phyloP scores from a whole-genome alignment of 2,888 invertebrate genomes.

The Sepioteuthis lessoniana region DNA sequence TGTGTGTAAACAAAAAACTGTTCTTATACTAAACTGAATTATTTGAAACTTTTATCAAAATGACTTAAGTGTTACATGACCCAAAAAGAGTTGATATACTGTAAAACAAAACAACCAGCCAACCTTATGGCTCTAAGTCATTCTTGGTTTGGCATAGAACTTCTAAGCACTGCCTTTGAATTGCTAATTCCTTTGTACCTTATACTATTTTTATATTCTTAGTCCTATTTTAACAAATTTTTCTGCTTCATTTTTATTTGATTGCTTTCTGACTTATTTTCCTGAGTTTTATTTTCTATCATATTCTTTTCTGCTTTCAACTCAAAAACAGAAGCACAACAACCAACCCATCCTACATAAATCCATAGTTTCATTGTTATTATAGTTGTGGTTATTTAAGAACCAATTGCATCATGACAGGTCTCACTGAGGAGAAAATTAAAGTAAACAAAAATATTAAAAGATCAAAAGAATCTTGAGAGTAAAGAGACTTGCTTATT shows the following conservation, averaged over 20 bases:
- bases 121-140: too few relatives aligned
- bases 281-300: background rate
- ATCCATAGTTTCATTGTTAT: background rate
- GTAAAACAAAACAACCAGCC: too few relatives aligned
- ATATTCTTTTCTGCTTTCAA: background rate
- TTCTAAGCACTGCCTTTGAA: too few relatives aligned
- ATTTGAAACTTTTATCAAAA: too few relatives aligned
- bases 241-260: too few relatives aligned
- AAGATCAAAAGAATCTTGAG: background rate
- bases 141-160: too few relatives aligned
- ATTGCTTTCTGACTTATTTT: too few relatives aligned
- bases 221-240: background rate
- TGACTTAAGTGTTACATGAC: too few relatives aligned
- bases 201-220: background rate
- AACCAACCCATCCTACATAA: background rate
- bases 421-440: background rate
- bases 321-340: background rate
- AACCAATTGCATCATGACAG: background rate
- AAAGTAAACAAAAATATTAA: background rate
- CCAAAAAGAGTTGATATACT: too few relatives aligned
- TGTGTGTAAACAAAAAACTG: too few relatives aligned
- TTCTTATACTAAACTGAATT: too few relatives aligned
- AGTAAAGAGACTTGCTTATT: background rate
- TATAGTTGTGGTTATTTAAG: background rate
- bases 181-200: background rate